Evolutionary conservation across 2,113 vertebrate species (phyloP), one percentile per base, ranked within the genome.

Genomic region (Choloepus hoffmanni): DNA sequence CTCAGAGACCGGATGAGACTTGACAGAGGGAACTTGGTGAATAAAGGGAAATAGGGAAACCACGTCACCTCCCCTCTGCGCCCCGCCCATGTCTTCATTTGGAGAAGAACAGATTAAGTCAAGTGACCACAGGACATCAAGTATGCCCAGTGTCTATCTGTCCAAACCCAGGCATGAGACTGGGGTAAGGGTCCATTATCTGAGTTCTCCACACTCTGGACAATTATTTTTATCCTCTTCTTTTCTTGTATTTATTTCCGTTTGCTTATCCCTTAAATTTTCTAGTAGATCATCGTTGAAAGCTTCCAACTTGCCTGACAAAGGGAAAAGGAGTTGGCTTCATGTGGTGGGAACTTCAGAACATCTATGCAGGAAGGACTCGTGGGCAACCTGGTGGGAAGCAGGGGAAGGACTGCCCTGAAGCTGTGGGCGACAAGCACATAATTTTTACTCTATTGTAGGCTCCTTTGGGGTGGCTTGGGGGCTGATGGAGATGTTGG

Each of bases 21-120:
- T 10, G 11, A 89, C 28, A 24, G 62, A 93, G 53, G 67, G 92
- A 96, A 86, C 85, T 70, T 24, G 45, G 60, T 55, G 40, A 79
- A 60, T 70, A 95, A 91, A 86, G n/a, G 19, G 79, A 96, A 95
- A 81, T 40, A 60, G 50, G 48, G 78, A 96, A 95, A 40, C 30
- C 50, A 72, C 10, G 0, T 43, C 48, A 96, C 43, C 9, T 79
- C 89, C 62, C 23, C 58, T 18, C 58, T n/a, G 33, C 85, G 93
- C 58, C 83, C 89, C 70, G 43, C 96, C 97, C 97, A 91, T 1
- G 9, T 28, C 93, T 60, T 5, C 30, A n/a, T 86, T 76, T 94
- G 73, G 55, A 53, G 77, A 81, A 83, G 67, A 81, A 82, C 48
- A 90, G 67, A 55, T 58, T 40, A 30, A 78, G 68, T 50, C n/a